These are phyloP conservation scores for Orthosia gothica DNA, from an alignment of 2,888 invertebrate species.

Conservation along the genomic window DNA sequence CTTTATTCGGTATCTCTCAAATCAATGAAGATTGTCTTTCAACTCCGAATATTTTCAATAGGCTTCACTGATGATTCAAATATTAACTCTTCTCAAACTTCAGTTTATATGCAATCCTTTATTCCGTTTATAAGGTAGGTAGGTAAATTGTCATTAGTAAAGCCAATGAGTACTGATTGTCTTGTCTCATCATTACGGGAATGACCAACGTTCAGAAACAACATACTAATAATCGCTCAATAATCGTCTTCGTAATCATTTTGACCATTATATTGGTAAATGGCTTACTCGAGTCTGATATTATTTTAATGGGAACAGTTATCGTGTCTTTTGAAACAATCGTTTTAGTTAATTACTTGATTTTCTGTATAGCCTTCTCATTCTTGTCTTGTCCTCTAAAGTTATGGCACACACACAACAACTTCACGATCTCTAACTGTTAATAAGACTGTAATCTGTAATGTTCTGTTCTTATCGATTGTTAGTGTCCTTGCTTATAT, in stretches of 20 bases:
- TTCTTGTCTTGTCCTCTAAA: slow-evolving; percentile 34
- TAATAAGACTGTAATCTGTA: not conserved
- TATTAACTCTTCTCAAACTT: not conserved
- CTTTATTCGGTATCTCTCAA: too few species aligned
- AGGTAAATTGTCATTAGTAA: not conserved
- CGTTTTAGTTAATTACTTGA: slow-evolving; percentile 32
- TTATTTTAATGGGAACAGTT: slow-evolving; percentile 57
- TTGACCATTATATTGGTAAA: slow-evolving; percentile 35
- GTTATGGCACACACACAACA: slow-evolving; percentile 5
- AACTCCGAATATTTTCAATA: not conserved
- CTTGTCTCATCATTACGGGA: slow-evolving; percentile 8
- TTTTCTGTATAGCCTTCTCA: slow-evolving; percentile 1
- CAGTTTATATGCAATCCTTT: not conserved
- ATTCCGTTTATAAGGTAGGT: not conserved
- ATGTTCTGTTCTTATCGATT: not conserved
- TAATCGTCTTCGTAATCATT: slow-evolving; percentile 30
- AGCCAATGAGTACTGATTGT: slow-evolving; percentile 14
- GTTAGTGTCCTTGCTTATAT: not conserved
- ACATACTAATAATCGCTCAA: slow-evolving; percentile 23
- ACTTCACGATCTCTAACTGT: slow-evolving; percentile 8
- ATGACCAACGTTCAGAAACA: slow-evolving; percentile 4
- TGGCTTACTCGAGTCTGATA: slow-evolving; percentile 26
- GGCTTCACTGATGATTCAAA: not conserved
- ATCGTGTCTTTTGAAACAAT: slow-evolving; percentile 38
- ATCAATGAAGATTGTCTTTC: not conserved